phyloP scores from a whole-genome alignment of 1,140 invertebrate species.

The Dryas iulia region DNA sequence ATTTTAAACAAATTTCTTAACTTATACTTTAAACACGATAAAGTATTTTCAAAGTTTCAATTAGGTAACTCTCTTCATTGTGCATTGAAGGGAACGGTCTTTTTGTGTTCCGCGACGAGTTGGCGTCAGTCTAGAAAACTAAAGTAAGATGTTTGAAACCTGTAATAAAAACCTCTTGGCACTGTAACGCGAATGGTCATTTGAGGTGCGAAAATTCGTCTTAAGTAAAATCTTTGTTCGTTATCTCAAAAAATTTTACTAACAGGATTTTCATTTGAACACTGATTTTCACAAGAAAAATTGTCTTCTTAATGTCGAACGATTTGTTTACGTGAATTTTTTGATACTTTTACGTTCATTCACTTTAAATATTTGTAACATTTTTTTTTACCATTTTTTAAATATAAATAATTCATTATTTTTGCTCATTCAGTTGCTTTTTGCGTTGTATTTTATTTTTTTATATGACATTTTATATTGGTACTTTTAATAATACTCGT shows the following conservation, averaged over 20 bases:
- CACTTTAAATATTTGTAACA: too few relatives aligned
- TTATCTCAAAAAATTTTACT: conserved; percentile 6
- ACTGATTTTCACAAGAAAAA: conserved; percentile 1
- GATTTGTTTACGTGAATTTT: conserved; percentile 2
- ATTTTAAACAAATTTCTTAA: not conserved
- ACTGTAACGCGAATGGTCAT: conserved; percentile 11
- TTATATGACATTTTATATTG: too few relatives aligned
- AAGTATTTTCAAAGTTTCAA: conserved; percentile 19
- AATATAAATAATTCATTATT: too few relatives aligned
- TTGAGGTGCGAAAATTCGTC: conserved; percentile 11
- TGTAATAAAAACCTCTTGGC: conserved; percentile 13
- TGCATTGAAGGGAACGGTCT: conserved; percentile 7
- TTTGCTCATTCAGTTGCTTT: too few relatives aligned
- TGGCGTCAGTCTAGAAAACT: conserved; percentile 7
- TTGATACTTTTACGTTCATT: too few relatives aligned
- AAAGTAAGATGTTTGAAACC: conserved; percentile 16
- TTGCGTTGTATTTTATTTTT: too few relatives aligned
- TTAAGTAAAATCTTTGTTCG: not conserved
- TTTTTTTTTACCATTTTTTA: too few relatives aligned
- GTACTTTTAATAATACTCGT: too few relatives aligned
- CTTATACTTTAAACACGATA: not conserved
- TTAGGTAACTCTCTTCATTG: conserved; percentile 7
- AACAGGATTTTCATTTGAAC: conserved; percentile 12
- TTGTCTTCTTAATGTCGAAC: not conserved
- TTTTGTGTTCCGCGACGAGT: conserved; percentile 9